Evolutionary conservation across 2,113 vertebrate species (phyloP).

Genomic region (Hucho hucho): DNA sequence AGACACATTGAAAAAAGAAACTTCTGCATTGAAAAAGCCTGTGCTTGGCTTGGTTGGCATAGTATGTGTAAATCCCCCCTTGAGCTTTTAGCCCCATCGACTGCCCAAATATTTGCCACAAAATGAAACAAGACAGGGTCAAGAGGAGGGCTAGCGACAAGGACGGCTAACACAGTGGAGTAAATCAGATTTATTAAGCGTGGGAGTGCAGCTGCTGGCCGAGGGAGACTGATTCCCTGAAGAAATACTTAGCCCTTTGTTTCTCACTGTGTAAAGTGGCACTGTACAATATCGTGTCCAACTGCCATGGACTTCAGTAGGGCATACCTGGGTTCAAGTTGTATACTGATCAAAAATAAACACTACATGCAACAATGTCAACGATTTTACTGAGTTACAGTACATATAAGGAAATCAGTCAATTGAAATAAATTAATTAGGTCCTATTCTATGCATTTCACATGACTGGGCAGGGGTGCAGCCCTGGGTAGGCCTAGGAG

Average conservation of each 20-base stretch:
- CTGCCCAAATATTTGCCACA: conserved; percentile 24
- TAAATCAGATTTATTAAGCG: not conserved
- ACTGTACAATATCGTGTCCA: too few relatives aligned
- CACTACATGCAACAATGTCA: too few relatives aligned
- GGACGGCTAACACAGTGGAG: not conserved
- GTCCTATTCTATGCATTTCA: too few relatives aligned
- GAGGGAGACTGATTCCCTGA: not conserved
- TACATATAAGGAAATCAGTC: too few relatives aligned
- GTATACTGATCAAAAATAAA: too few relatives aligned
- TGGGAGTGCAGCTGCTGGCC: conserved; percentile 4
- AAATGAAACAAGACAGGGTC: conserved; percentile 28
- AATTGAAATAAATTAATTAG: too few relatives aligned
- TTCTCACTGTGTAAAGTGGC: not conserved
- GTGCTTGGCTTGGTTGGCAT: conserved; percentile 24
- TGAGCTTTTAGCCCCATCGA: conserved; percentile 4
- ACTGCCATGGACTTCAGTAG: too few relatives aligned
- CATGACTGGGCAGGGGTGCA: too few relatives aligned
- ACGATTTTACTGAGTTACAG: too few relatives aligned
- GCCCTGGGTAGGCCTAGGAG: too few relatives aligned
- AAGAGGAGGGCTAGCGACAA: conserved; percentile 10
- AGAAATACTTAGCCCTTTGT: conserved; percentile 8
- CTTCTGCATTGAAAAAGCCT: not conserved
- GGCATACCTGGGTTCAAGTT: too few relatives aligned
- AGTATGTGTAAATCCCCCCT: not conserved
- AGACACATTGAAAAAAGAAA: too few relatives aligned